Base-by-base conservation (phyloP, 2,113 vertebrate species). In the Gobiocypris rarus region DNA sequence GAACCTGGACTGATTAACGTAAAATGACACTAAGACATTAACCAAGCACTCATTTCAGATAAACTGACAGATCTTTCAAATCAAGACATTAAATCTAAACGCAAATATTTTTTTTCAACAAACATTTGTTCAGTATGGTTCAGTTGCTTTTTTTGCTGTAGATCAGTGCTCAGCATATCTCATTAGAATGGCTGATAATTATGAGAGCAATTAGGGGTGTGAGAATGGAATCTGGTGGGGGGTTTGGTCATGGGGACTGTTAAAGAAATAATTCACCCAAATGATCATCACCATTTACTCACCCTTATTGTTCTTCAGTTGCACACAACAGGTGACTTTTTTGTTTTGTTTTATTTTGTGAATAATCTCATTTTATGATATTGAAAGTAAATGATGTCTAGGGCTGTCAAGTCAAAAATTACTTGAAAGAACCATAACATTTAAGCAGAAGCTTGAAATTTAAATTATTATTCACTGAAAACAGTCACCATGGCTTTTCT, bases 131-230 rank as follows among this genome's bases (percentile, higher is more conserved):
- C 43, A 22, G 24, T 38, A 31, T 11, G 1, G 52, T n/a, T n/a
- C 31, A 7, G 19, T 75, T 76, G 11, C 75, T 58, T 75, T 54
- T 48, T 75, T 54, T 3, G 0, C 17, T n/a, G 19, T 58, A 24
- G 45, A 91, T 90, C 89, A 76, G 85, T 86, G 88, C 89, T 88
- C 67, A 91, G 89, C 78, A 41, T 82, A 83, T 83, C 87, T 74
- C 87, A 63, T 69, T 81, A 81, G 82, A 61, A 83, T 82, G 83
- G 88, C 77, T 85, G 86, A 81, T 84, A 85, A 65, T 28, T 85
- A 65, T 83, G 61, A 88, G 82, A 88, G 83, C 84, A 84, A 89
- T 89, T 65, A 70, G 75, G 76, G 54, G 75, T 85, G 80, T 28
- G 79, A 71, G 77, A 61, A 26, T 73, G 75, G 77, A 83, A 71